These are phyloP conservation scores for Meiosimyza platycephala DNA, from an alignment of 2,888 invertebrate genomes.

Conservation along the genomic window DNA sequence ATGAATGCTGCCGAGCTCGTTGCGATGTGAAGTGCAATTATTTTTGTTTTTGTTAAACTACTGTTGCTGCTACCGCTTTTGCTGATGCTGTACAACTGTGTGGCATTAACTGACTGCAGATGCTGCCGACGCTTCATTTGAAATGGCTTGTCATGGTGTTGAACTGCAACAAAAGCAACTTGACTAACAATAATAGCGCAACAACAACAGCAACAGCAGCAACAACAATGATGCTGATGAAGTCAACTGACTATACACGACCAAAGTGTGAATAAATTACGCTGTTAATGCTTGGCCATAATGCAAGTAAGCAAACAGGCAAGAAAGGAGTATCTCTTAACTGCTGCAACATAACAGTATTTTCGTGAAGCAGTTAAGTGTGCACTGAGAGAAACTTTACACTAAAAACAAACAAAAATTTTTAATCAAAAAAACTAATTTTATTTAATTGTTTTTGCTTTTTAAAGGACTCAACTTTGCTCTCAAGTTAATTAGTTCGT, in stretches of 20 bases:
- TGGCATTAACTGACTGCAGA: conserved; percentile 3
- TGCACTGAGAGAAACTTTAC: too few relatives aligned
- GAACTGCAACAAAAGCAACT: background rate
- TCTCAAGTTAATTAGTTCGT: too few relatives aligned
- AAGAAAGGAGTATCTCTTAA: conserved; percentile 17
- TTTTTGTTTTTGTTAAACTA: too few relatives aligned
- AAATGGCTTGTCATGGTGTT: background rate
- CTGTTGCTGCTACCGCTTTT: too few relatives aligned
- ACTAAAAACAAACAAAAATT: too few relatives aligned
- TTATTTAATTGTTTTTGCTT: too few relatives aligned
- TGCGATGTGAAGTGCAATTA: too few relatives aligned
- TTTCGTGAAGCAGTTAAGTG: too few relatives aligned
- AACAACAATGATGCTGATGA: conserved; percentile 24
- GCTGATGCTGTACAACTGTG: too few relatives aligned
- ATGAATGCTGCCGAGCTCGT: too few relatives aligned
- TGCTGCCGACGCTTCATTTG: background rate
- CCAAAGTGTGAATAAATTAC: conserved; percentile 40
- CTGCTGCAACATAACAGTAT: background rate
- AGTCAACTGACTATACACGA: conserved; percentile 15
- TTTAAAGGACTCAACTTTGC: too few relatives aligned
- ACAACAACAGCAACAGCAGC: background rate
- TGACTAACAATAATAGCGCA: conserved; percentile 1
- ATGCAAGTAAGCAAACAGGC: conserved; percentile 11
- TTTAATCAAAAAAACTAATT: too few relatives aligned
- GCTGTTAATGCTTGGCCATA: conserved; percentile 6